Base-by-base conservation (phyloP, 2,797 vertebrate species). In the Hoplostethus mediterraneus region DNA sequence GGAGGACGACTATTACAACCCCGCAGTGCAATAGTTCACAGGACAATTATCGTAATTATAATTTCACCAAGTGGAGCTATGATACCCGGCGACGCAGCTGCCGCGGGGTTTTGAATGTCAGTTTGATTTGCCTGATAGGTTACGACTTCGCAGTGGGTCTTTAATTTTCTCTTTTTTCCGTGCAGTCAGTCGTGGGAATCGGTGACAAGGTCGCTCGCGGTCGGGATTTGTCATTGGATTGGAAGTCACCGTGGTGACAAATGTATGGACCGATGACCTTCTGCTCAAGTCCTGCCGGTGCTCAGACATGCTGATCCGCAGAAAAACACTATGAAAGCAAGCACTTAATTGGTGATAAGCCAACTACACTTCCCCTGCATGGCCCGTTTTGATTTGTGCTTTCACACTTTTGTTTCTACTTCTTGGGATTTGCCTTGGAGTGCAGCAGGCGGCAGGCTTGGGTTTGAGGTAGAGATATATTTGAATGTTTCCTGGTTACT, bases 41-140 rank as follows among this genome's bases (percentile, higher is more conserved):
- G 79, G 80, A 79, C 81, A 89, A 91, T 94, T 90, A 93, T 85
- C 66, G 72, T 85, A 84, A 93, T 92, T 85, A 92, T 87, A 73
- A 81, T 92, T 90, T 90, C 79, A 83, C 71, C 84, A 81, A 86
- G 87, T 38, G 68, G 64, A 75, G 60, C 75, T 49, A 66, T 71
- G 83, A 86, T 88, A 89, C 74, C 77, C 85, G 85, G 65, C 47
- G 75, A 86, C 84, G 83, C 17, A 13, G 81, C 75, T 58, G 81
- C 82, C 64, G 57, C 12, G 49, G 51, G 78, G 84, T 68, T 89
- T 89, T 72, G 73, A 84, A 83, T 88, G 87, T 89, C 89, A 73
- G 62, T 30, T 73, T 73, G 80, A 86, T 71, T 81, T 61, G 60
- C 58, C 66, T 44, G 74, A 89, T 63, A 48, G 68, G 77, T 75